phyloP scores from a whole-genome alignment of 2,113 vertebrate genomes.

The Chauna torquata region DNA sequence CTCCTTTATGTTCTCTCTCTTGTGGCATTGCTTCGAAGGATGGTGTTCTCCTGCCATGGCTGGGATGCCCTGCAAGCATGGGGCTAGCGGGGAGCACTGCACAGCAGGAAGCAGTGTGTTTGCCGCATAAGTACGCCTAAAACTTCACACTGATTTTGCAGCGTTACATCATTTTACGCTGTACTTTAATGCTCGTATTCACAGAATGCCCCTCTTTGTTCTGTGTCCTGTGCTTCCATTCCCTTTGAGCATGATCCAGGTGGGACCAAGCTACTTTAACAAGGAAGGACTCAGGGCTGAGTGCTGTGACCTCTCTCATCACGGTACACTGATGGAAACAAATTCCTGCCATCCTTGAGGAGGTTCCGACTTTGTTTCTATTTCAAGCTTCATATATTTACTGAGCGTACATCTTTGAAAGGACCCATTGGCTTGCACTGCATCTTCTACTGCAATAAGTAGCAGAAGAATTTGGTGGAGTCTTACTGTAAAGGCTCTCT shows the following conservation, averaged over 20 bases:
- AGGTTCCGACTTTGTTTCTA: neutral
- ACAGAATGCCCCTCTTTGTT: neutral
- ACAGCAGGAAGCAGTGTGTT: neutral
- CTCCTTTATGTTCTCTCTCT: neutral
- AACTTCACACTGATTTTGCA: neutral
- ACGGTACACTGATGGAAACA: rapidly evolving
- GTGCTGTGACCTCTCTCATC: neutral
- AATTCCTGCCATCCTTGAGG: neutral
- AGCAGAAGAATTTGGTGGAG: neutral
- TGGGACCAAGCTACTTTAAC: neutral
- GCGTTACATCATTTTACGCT: rapidly evolving
- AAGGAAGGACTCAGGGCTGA: neutral
- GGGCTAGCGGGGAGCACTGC: neutral
- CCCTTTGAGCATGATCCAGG: neutral
- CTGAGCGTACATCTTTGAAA: neutral
- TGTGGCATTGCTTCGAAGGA: neutral
- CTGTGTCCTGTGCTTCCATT: neutral
- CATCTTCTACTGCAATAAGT: neutral
- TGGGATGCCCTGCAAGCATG: neutral
- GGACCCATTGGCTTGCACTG: neutral
- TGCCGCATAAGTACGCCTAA: neutral
- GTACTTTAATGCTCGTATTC: neutral
- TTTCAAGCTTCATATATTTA: neutral
- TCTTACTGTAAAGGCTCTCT: neutral
- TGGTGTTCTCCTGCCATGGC: neutral